Evolutionary conservation across 2,113 vertebrate genomes (phyloP).

Genomic region (Lycaon pictus): DNA sequence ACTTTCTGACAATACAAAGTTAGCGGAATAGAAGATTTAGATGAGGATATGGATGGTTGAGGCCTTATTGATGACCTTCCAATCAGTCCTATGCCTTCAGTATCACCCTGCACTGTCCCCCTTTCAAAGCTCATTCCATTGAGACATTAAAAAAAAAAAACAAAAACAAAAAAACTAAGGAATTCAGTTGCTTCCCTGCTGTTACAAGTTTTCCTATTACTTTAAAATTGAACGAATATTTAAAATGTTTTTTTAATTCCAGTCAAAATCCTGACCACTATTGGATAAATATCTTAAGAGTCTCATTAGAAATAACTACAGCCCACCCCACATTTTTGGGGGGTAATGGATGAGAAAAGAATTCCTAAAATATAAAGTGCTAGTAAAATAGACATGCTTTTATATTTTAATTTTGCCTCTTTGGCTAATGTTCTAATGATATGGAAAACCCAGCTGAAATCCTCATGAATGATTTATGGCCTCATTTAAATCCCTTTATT

Average conservation of each 20-base stretch:
- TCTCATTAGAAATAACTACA: not conserved
- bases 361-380: not conserved
- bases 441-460: conserved; percentile 49
- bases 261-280: not conserved
- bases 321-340: not conserved
- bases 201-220: not conserved
- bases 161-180: not conserved
- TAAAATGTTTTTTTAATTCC: not conserved
- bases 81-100: not conserved
- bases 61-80: not conserved
- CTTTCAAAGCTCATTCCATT: not conserved
- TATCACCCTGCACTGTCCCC: not conserved
- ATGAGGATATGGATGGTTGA: not conserved
- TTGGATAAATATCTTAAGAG: not conserved
- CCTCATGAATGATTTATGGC: conserved; percentile 46
- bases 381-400: not conserved
- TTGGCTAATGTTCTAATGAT: conserved; percentile 27
- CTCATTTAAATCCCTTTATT: conserved; percentile 53
- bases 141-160: not conserved
- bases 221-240: not conserved
- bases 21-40: not conserved
- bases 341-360: not conserved
- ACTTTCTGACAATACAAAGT: not conserved
- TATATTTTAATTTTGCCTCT: conserved; percentile 32
- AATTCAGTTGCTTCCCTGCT: not conserved